phyloP scores from a whole-genome alignment of 2,113 vertebrate species.

The Recurvirostra avosetta region DNA sequence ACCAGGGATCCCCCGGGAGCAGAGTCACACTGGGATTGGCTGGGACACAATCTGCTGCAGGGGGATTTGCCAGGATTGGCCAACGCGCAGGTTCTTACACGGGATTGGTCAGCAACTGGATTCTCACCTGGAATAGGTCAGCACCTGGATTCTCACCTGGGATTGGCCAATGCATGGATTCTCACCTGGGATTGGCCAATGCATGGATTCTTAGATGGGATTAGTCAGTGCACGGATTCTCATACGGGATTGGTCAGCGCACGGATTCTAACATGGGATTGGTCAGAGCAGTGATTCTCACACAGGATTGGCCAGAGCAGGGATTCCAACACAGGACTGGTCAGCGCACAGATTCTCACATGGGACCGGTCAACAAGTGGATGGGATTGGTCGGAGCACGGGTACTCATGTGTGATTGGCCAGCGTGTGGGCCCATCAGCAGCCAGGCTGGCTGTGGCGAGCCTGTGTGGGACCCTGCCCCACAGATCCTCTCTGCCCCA shows the following conservation, averaged over 20 bases:
- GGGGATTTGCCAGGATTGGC: neutral
- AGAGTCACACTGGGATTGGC: neutral
- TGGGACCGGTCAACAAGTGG: neutral
- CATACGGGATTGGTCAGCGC: neutral
- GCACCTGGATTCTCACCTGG: neutral
- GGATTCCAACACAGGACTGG: neutral
- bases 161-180: neutral
- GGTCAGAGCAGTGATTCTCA: neutral
- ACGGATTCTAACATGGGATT: neutral
- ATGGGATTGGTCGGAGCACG: rapidly evolving
- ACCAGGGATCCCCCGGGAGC: rapidly evolving
- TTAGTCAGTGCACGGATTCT: neutral
- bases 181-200: neutral
- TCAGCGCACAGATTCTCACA: neutral
- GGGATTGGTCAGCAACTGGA: neutral
- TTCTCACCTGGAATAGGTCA: neutral
- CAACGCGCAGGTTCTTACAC: neutral
- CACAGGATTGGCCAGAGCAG: neutral
- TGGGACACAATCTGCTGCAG: neutral
- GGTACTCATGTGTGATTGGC: neutral
- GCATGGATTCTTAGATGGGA: neutral
- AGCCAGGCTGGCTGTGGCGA: rapidly evolving
- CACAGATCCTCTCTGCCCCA: neutral
- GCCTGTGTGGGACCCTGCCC: neutral
- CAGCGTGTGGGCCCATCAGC: neutral